Evolutionary conservation across 2,888 invertebrate genomes (phyloP).

Genomic region (Volucella zonaria): DNA sequence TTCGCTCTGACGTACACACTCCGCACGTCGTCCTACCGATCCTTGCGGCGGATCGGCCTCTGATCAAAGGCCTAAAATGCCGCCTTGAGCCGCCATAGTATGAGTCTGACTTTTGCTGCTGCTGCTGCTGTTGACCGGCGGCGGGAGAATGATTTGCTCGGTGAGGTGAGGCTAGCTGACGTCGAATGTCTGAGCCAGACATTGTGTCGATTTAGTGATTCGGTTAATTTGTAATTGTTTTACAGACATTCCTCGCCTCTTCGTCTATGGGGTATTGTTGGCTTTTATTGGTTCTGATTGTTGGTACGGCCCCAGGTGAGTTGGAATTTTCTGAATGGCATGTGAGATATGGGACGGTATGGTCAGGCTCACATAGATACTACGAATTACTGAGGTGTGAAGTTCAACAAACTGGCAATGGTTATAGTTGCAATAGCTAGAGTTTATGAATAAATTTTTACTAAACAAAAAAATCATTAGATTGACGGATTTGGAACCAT

Average conservation of each 20-base stretch:
- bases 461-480: too few species aligned
- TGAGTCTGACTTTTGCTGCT: slow-evolving; percentile 38
- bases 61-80: slow-evolving; percentile 66
- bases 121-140: background rate
- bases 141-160: slow-evolving; percentile 20
- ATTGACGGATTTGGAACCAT: too few species aligned
- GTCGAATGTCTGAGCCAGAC: slow-evolving; percentile 62
- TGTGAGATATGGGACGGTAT: slow-evolving; percentile 24
- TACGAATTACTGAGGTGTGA: slow-evolving; percentile 24
- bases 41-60: slow-evolving; percentile 48
- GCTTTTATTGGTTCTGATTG: slow-evolving; percentile 11
- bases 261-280: background rate
- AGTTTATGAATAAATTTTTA: too few species aligned
- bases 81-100: slow-evolving; percentile 40
- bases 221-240: slow-evolving; percentile 74
- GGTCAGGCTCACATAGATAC: background rate
- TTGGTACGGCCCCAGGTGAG: background rate
- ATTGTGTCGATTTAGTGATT: slow-evolving; percentile 72
- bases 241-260: slow-evolving; percentile 17
- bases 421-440: too few species aligned
- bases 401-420: slow-evolving; percentile 5
- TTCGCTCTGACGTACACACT: slow-evolving; percentile 70
- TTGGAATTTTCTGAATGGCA: slow-evolving; percentile 30
- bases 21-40: slow-evolving; percentile 68
- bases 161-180: slow-evolving; percentile 36